Conservation (phyloP, 2,113 vertebrate genomes). For the Varanus salvator region DNA sequence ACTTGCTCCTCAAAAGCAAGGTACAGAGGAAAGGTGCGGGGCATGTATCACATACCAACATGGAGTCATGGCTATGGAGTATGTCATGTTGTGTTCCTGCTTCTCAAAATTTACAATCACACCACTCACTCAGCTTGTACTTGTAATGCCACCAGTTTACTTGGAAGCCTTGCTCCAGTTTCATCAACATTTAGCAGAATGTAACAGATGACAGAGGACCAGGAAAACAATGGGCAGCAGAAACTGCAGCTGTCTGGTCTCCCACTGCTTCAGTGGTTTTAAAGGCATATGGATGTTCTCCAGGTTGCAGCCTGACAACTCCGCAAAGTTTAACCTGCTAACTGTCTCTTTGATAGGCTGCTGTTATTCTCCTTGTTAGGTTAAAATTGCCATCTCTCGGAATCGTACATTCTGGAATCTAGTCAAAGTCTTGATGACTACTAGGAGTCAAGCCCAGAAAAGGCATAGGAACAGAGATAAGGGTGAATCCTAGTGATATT, state of each 20-base stretch:
- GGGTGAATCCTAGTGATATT: neutral
- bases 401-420: neutral
- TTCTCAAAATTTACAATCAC: too few relatives aligned
- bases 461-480: neutral
- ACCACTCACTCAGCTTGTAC: neutral
- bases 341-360: neutral
- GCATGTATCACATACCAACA: too few relatives aligned
- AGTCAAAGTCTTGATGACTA: neutral
- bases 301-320: neutral
- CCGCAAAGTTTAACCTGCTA: neutral
- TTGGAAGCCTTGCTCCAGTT: neutral
- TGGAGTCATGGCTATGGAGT: too few relatives aligned
- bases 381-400: neutral
- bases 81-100: too few relatives aligned
- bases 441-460: neutral
- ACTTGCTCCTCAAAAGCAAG: too few relatives aligned
- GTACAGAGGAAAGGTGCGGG: too few relatives aligned
- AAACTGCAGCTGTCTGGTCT: neutral
- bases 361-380: neutral
- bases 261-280: neutral
- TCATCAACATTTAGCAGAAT: neutral
- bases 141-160: neutral
- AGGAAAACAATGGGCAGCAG: neutral
- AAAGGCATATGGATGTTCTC: neutral
- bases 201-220: neutral